Evolutionary conservation across 2,888 invertebrate genomes (phyloP), one percentile per base, ranked within the genome.

Genomic region (Sinhomidia bicolor): DNA sequence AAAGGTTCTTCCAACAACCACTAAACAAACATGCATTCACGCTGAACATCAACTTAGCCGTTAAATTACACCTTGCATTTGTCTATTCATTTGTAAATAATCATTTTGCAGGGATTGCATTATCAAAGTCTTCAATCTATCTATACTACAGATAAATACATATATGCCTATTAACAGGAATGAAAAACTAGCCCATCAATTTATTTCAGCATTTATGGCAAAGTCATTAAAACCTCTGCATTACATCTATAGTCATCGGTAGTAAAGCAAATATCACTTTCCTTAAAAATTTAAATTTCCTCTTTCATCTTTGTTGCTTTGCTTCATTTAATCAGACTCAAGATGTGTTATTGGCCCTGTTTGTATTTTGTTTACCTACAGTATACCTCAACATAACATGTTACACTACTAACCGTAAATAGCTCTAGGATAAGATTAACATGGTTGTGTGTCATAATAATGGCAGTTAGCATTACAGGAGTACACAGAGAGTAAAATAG

Each of bases 221-320:
- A 78, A 32, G 51, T 85, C 85, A 85, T 85, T 78, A 85, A 85
- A 78, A 85, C 47, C 62, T 62, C 54, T 76, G 78, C 36, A 36
- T 81, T 26, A n/a, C 29, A 29, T 65, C 32, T 17, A 47, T 65
- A n/a, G n/a, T 65, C 29, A 74, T 83, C 74, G 74, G 83, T 60
- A 83, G 57, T 29, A 54, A 57, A n/a, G 23, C 5, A 80, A 41
- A 54, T 41, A 68, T 84, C 84, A 62, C 76, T 85, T 85, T 85
- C 76, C 84, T 74, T 71, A 62, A 36, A 76, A 85, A 85, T 76
- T 47, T 57, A 76, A 85, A 76, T 85, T 85, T 76, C 76, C 76
- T 85, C 62, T 29, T 83, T 83, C 2, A 5, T 60, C 5, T 23
- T 68, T 41, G 68, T 41, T 68, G 32, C 29, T 29, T 32, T 65